phyloP scores from a whole-genome alignment of 2,888 invertebrate species.

The Pollenia angustigena region DNA sequence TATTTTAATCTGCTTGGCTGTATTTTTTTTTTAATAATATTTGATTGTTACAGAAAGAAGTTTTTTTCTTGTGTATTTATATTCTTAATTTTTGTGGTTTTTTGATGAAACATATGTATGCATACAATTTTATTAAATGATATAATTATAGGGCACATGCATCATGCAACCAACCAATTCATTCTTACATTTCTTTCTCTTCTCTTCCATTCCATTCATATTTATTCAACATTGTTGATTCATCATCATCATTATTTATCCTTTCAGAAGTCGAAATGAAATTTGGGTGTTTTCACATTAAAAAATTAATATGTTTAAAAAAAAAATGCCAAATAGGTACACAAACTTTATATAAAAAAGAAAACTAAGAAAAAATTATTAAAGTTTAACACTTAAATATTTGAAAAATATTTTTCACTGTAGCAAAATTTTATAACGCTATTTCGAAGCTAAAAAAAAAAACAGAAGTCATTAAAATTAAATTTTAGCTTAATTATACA shows the following conservation, averaged over 20 bases:
- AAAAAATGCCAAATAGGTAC: not conserved
- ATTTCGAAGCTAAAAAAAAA: too few relatives aligned
- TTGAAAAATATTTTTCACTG: too few relatives aligned
- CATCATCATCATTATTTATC: conserved; percentile 47
- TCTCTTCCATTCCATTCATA: not conserved
- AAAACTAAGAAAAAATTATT: conserved; percentile 19
- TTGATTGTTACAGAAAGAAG: not conserved
- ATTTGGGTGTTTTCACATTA: conserved; percentile 36
- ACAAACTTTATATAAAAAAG: not conserved
- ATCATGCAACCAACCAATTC: conserved; percentile 56
- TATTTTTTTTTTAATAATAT: not conserved
- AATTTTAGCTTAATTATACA: too few relatives aligned
- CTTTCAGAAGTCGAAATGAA: conserved; percentile 54
- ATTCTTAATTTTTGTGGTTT: conserved; percentile 70
- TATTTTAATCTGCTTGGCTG: not conserved
- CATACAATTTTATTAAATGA: conserved; percentile 82
- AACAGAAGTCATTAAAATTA: too few relatives aligned
- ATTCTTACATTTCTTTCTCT: conserved; percentile 28
- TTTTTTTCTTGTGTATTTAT: conserved; percentile 18
- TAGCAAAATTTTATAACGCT: too few relatives aligned
- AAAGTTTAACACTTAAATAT: not conserved
- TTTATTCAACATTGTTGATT: conserved; percentile 37
- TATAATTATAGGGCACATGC: conserved; percentile 81
- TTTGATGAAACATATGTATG: conserved; percentile 81
- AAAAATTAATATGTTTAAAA: conserved; percentile 8